These are phyloP conservation scores for Momotus momota DNA, from an alignment of 2,797 vertebrate genomes.

Conservation along the genomic window DNA sequence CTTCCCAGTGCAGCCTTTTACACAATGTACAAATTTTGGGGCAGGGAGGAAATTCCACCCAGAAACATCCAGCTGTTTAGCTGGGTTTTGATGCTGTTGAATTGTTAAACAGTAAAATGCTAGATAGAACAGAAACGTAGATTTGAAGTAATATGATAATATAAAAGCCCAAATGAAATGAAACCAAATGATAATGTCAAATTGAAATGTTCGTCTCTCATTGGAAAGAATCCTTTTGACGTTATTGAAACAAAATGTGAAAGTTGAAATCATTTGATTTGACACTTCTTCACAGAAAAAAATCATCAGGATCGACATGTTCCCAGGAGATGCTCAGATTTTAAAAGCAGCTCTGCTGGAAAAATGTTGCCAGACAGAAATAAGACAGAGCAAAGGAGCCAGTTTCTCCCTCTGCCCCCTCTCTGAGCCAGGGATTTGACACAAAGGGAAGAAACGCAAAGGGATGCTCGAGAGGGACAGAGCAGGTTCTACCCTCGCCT, in stretches of 20 bases:
- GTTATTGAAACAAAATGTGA: slow-evolving; percentile 64
- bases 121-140: slow-evolving; percentile 34
- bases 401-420: neutral
- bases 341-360: slow-evolving; percentile 52
- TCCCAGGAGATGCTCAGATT: slow-evolving; percentile 45
- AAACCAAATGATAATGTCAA: slow-evolving; percentile 68
- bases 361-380: slow-evolving; percentile 39
- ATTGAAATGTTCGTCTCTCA: slow-evolving; percentile 48
- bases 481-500: neutral
- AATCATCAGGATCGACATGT: slow-evolving; percentile 42
- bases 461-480: neutral
- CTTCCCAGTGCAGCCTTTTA: neutral
- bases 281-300: slow-evolving; percentile 60
- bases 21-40: accelerated
- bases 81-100: neutral
- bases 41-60: neutral
- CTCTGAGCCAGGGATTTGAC: neutral
- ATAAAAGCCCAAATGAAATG: slow-evolving; percentile 66
- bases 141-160: slow-evolving; percentile 55
- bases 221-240: slow-evolving; percentile 42
- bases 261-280: slow-evolving; percentile 70
- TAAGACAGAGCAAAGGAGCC: neutral
- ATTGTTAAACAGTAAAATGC: slow-evolving; percentile 39
- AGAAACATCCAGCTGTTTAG: slow-evolving; percentile 14
- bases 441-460: neutral